Evolutionary conservation across 2,888 invertebrate species (phyloP).

Genomic region (Amphipoea lucens): DNA sequence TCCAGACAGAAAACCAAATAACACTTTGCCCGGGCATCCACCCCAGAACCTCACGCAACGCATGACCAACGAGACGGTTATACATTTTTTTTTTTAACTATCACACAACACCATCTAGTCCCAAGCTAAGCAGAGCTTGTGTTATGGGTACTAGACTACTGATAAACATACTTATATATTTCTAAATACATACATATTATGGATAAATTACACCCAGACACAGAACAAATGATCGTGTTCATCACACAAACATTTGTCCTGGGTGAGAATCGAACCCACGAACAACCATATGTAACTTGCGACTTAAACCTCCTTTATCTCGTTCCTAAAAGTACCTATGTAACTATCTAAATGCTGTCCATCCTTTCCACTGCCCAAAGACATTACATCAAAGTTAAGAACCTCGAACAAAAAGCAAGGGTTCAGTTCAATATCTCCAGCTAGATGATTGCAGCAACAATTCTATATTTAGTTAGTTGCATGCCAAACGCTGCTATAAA

Average conservation of each 20-base stretch:
- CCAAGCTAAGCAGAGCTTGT: too few species aligned
- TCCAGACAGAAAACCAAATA: background rate
- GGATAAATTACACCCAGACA: too few species aligned
- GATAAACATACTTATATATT: too few species aligned
- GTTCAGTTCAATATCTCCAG: constrained; percentile 73
- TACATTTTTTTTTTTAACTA: too few species aligned
- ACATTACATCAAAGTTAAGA: constrained; percentile 33
- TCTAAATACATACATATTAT: too few species aligned
- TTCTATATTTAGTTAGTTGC: constrained; percentile 75
- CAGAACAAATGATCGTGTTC: too few species aligned
- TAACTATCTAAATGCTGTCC: background rate
- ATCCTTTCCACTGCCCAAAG: background rate
- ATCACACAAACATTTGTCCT: too few species aligned
- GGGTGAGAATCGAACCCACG: too few species aligned
- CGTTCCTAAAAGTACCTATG: background rate
- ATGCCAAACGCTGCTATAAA: constrained; percentile 78
- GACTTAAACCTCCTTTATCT: background rate
- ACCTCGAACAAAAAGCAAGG: constrained; percentile 15
- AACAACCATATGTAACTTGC: background rate
- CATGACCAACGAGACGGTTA: background rate
- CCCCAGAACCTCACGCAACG: background rate
- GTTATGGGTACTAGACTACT: too few species aligned
- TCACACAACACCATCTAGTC: too few species aligned
- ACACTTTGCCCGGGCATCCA: background rate
- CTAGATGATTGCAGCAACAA: constrained; percentile 70